Conservation (phyloP, 2,113 vertebrate genomes). For the Leptobrachium leishanense region DNA sequence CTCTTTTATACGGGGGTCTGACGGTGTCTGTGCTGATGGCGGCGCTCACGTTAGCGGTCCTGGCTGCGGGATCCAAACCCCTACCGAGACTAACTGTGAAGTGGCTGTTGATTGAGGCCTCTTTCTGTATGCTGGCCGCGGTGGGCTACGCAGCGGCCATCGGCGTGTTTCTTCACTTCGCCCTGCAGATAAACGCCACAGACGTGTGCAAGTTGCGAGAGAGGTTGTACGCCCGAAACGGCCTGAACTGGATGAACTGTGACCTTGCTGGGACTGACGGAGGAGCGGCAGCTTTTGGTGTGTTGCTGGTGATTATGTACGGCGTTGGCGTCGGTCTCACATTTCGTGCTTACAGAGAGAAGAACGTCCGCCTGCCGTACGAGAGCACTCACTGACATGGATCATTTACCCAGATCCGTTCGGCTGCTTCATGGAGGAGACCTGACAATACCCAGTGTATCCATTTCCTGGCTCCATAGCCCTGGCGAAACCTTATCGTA, state of each 20-base stretch:
- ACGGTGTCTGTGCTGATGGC: conserved; percentile 57
- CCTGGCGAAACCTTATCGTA: no score
- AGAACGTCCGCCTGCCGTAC: no score
- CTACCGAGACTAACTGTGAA: conserved; percentile 20
- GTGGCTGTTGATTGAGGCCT: conserved; percentile 56
- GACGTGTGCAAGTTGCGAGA: conserved; percentile 60
- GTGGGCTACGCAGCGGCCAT: conserved; percentile 53
- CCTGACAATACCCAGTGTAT: no score
- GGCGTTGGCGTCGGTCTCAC: conserved; percentile 38
- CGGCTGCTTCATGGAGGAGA: no score
- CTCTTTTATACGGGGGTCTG: conserved; percentile 59
- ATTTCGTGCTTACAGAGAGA: conserved; percentile 8
- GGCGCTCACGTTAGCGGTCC: conserved; percentile 57
- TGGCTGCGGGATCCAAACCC: conserved; percentile 58
- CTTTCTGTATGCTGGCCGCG: conserved; percentile 54
- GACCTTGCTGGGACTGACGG: conserved; percentile 61
- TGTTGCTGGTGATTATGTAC: conserved; percentile 59
- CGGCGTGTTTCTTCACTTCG: conserved; percentile 58
- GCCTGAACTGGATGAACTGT: conserved; percentile 69
- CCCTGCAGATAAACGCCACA: conserved; percentile 57
- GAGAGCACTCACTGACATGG: no score
- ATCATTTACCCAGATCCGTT: no score
- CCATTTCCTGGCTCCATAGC: no score
- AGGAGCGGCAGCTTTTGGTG: conserved; percentile 62
- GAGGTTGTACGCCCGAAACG: conserved; percentile 59